Percentiles rank a stretch among this genome's conserved stretches.
Conservation (phyloP, 2,797 vertebrate species). For the Sebastes vulpes region DNA sequence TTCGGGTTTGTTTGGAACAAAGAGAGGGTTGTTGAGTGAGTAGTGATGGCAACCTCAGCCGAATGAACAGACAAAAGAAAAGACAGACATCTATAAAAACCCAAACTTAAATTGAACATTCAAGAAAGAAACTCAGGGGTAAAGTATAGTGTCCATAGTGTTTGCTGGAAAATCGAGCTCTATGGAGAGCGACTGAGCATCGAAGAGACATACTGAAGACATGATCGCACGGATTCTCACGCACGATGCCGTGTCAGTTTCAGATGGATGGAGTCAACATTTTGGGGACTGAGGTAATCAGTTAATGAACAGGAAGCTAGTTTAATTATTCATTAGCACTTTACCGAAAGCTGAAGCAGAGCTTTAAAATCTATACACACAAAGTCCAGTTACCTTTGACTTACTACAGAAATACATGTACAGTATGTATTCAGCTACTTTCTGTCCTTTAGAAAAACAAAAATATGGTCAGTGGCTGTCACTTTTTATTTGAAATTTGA, state of each 20-base stretch:
- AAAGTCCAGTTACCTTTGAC: background rate
- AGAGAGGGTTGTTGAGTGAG: constrained; percentile 8
- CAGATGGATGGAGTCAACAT: background rate
- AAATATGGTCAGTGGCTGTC: too few relatives aligned
- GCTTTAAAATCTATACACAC: background rate
- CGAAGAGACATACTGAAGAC: background rate
- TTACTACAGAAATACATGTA: background rate
- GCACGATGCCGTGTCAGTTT: background rate
- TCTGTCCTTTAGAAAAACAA: background rate
- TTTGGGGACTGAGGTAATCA: constrained; percentile 10
- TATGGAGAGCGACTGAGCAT: background rate
- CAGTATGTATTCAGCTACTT: background rate
- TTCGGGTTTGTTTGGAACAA: constrained; percentile 24
- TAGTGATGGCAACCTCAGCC: constrained; percentile 20
- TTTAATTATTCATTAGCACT: constrained; percentile 5
- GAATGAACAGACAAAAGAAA: constrained; percentile 13
- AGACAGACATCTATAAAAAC: constrained; percentile 3
- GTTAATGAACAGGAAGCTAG: background rate
- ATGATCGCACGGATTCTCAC: background rate
- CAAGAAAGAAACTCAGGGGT: background rate
- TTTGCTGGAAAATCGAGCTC: background rate
- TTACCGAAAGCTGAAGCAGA: background rate
- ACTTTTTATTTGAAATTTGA: too few relatives aligned
- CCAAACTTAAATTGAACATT: background rate
- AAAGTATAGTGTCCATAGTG: background rate